Percentiles rank a stretch among this genome's conserved stretches.
Evolutionary conservation across 1,140 invertebrate genomes (phyloP).

Genomic region (Sipha flava): DNA sequence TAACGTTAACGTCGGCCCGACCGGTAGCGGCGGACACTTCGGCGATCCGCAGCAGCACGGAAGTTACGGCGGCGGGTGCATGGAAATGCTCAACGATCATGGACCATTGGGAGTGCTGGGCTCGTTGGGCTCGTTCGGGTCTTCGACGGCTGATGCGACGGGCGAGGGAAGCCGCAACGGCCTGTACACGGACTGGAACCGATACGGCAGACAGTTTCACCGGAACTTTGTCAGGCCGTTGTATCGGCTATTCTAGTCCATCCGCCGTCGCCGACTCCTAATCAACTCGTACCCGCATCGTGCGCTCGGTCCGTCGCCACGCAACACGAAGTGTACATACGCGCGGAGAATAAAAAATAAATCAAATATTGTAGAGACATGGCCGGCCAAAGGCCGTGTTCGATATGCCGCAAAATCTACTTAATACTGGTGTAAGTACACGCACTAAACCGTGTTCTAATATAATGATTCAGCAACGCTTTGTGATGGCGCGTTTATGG

Average conservation of each 20-base stretch:
- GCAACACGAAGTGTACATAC: no score
- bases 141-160: background rate
- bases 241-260: background rate
- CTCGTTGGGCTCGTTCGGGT: background rate
- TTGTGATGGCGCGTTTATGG: no score
- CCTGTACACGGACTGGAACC: background rate
- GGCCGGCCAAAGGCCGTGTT: no score
- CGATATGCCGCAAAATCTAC: no score
- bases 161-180: background rate
- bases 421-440: no score
- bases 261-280: no score
- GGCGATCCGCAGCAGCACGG: background rate
- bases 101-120: background rate
- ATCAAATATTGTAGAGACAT: no score
- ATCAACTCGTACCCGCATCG: no score
- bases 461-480: no score
- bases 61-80: background rate
- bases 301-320: no score
- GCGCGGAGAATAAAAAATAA: no score
- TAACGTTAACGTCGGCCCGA: constrained; percentile 2
- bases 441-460: no score
- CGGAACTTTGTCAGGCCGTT: constrained; percentile 3
- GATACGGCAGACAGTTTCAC: constrained; percentile 15
- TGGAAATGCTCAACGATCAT: background rate
- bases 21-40: background rate